Conservation (phyloP, 2,888 invertebrate genomes). For the Hypselothyrea guttata region DNA sequence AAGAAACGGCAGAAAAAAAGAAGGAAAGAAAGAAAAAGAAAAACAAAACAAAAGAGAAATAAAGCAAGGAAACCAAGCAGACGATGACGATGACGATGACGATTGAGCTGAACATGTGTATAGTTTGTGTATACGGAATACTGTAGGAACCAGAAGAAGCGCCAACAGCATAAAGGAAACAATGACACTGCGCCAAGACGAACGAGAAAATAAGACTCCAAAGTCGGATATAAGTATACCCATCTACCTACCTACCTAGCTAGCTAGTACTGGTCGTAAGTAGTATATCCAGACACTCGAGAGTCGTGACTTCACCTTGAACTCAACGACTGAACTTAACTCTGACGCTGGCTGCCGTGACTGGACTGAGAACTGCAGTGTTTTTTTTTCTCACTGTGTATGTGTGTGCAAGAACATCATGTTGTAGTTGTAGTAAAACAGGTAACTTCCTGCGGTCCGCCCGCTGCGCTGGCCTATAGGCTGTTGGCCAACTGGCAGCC, state of each 20-base stretch:
- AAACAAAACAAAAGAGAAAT: conserved; percentile 2
- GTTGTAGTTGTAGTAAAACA: conserved; percentile 15
- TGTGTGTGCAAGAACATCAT: conserved; percentile 23
- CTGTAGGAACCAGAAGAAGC: not conserved
- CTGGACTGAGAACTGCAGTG: conserved; percentile 30
- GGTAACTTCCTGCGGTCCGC: conserved; percentile 39
- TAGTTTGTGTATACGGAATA: no score
- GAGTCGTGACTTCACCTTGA: conserved; percentile 63
- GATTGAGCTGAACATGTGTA: conserved; percentile 10
- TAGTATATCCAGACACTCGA: not conserved
- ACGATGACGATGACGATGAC: conserved; percentile 31
- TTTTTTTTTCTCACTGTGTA: conserved; percentile 1
- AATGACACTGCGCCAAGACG: conserved; percentile 54
- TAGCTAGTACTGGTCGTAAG: not conserved
- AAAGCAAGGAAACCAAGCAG: conserved; percentile 42
- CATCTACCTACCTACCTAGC: no score
- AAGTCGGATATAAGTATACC: no score
- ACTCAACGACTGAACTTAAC: conserved; percentile 72
- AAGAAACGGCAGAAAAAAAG: conserved; percentile 13
- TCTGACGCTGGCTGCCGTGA: conserved; percentile 39
- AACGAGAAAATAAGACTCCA: no score
- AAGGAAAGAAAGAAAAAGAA: conserved; percentile 18
- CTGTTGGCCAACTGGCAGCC: conserved; percentile 41
- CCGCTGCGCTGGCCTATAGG: not conserved
- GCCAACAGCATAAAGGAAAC: conserved; percentile 17